These are phyloP conservation scores for Scarus forsteni DNA, from an alignment of 2,797 vertebrate species.

Conservation along the genomic window DNA sequence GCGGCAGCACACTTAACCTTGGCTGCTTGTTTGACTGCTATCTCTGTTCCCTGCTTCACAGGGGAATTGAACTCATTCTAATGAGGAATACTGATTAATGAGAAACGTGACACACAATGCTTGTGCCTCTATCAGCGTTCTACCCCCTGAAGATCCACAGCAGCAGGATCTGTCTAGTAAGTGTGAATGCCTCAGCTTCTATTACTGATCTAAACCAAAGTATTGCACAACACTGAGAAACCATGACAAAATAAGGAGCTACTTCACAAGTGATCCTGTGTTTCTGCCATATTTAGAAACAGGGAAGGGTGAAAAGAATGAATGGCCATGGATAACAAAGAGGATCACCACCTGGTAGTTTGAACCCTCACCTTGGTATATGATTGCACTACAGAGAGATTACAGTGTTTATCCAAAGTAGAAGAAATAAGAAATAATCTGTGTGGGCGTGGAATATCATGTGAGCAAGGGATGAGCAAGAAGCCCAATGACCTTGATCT, in stretches of 20 bases:
- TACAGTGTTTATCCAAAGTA: too few relatives aligned
- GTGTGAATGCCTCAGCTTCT: not conserved
- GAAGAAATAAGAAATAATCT: too few relatives aligned
- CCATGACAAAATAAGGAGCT: not conserved
- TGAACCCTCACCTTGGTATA: too few relatives aligned
- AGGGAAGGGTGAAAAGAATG: too few relatives aligned
- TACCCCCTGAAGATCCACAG: not conserved
- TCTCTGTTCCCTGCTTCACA: slow-evolving; percentile 47
- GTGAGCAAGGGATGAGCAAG: too few relatives aligned
- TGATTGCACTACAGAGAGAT: too few relatives aligned
- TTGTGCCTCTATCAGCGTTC: slow-evolving; percentile 26
- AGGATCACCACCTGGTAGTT: too few relatives aligned
- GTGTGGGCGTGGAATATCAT: too few relatives aligned
- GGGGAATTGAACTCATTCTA: slow-evolving; percentile 62
- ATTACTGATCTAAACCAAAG: not conserved
- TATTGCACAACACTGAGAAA: not conserved
- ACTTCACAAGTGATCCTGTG: not conserved
- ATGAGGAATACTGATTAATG: slow-evolving; percentile 66
- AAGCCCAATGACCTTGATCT: too few relatives aligned
- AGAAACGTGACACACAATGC: slow-evolving; percentile 40
- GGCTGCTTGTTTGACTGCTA: slow-evolving; percentile 42
- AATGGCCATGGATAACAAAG: too few relatives aligned
- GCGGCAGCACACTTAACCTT: slow-evolving; percentile 52
- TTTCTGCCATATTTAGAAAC: too few relatives aligned
- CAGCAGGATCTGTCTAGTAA: not conserved